These are phyloP conservation scores for Torymus auratus DNA, from an alignment of 2,888 invertebrate genomes.

Conservation along the genomic window DNA sequence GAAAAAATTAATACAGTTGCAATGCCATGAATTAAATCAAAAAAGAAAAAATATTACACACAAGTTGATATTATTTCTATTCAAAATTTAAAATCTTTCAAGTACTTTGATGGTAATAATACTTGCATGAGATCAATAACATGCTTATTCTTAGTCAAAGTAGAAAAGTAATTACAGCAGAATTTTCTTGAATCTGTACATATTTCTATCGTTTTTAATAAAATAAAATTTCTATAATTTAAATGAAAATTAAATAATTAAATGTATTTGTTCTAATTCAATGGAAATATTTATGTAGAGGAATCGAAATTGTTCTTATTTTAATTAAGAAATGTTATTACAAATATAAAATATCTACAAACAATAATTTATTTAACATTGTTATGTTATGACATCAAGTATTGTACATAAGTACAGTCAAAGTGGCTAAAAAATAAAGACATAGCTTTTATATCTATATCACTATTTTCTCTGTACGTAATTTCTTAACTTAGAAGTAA, in stretches of 20 bases:
- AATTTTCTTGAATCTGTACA: constrained; percentile 30
- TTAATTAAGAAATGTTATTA: background rate
- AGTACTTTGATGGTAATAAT: background rate
- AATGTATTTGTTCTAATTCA: background rate
- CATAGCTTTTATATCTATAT: constrained; percentile 20
- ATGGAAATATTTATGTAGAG: constrained; percentile 11
- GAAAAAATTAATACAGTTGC: constrained; percentile 20
- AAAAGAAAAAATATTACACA: constrained; percentile 3
- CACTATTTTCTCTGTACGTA: constrained; percentile 33
- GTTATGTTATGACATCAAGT: constrained; percentile 40
- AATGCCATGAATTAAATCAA: background rate
- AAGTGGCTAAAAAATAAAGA: constrained; percentile 33
- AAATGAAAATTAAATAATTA: background rate
- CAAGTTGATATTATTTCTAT: background rate
- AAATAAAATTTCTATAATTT: constrained; percentile 12
- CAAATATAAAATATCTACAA: constrained; percentile 38
- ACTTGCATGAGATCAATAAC: background rate
- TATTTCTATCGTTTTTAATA: constrained; percentile 29
- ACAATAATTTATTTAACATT: constrained; percentile 49
- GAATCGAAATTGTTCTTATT: background rate
- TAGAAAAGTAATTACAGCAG: constrained; percentile 4
- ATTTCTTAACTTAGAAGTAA: constrained; percentile 34
- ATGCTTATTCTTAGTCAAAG: constrained; percentile 8
- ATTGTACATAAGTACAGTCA: constrained; percentile 52
- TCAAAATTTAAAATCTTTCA: constrained; percentile 4